Conservation (phyloP, 35 echinoderm and acorn worm genomes). For the Amphiura filiformis region DNA sequence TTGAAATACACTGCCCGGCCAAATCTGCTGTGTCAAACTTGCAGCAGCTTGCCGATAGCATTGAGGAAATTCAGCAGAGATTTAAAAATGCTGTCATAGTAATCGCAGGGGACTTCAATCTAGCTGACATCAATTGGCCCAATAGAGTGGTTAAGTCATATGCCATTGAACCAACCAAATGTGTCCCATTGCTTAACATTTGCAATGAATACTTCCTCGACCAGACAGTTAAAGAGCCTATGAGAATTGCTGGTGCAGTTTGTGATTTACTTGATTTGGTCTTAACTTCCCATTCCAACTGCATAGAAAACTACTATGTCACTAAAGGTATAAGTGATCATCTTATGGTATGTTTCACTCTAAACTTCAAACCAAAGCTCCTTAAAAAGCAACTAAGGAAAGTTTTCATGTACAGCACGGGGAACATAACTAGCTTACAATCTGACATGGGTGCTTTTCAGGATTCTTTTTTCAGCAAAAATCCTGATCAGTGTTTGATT, state of each 20-base stretch:
- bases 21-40: conserved; percentile 22
- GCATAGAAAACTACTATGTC: conserved; percentile 11
- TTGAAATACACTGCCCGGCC: conserved; percentile 1
- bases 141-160: conserved; percentile 25
- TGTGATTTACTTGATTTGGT: conserved; percentile 29
- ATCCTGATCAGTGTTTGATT: too few relatives aligned
- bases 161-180: conserved; percentile 21
- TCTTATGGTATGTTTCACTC: conserved; percentile 10
- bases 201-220: conserved; percentile 37
- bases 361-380: conserved; percentile 14
- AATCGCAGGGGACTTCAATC: conserved; percentile 47
- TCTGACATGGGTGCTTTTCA: too few relatives aligned
- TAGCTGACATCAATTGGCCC: conserved; percentile 41
- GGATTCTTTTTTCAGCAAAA: too few relatives aligned
- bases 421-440: background rate
- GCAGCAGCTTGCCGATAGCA: background rate
- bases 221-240: conserved; percentile 13
- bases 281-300: conserved; percentile 20
- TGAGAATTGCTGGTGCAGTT: background rate
- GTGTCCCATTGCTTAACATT: conserved; percentile 37
- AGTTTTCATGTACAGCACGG: conserved; percentile 4
- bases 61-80: background rate
- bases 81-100: conserved; percentile 6
- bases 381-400: background rate
- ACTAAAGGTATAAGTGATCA: background rate